phyloP scores from a whole-genome alignment of 1,140 invertebrate genomes.

The Ips typographus region DNA sequence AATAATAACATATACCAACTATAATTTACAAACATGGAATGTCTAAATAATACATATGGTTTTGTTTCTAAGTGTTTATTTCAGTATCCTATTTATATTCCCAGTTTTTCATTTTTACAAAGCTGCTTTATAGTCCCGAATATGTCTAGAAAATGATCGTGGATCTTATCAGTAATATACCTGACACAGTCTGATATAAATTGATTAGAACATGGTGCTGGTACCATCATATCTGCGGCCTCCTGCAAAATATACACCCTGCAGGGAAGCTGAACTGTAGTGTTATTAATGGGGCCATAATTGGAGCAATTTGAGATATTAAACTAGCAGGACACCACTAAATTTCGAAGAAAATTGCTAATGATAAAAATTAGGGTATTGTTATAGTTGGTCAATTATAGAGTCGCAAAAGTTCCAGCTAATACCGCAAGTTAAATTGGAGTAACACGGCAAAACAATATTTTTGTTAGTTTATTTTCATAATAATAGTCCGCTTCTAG shows the following conservation, averaged over 20 bases:
- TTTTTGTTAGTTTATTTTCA: slow-evolving; percentile 22
- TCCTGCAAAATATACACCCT: slow-evolving; percentile 7
- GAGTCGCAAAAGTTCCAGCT: background rate
- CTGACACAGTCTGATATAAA: background rate
- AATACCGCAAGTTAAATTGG: slow-evolving; percentile 15
- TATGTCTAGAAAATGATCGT: too few relatives aligned
- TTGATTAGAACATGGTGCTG: slow-evolving; percentile 7
- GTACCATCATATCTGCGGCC: slow-evolving; percentile 13
- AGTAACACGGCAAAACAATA: slow-evolving; percentile 17
- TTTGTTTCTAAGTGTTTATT: too few relatives aligned
- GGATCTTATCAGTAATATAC: background rate
- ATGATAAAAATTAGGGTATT: too few relatives aligned
- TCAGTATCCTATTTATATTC: too few relatives aligned
- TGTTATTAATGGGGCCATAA: slow-evolving; percentile 2
- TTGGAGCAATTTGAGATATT: slow-evolving; percentile 1
- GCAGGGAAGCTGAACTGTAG: background rate
- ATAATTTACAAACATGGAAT: too few relatives aligned
- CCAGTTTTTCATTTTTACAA: too few relatives aligned
- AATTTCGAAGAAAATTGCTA: background rate
- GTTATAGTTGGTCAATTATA: too few relatives aligned
- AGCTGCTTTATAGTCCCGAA: too few relatives aligned
- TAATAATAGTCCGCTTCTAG: slow-evolving; percentile 21
- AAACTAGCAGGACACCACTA: background rate
- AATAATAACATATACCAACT: too few relatives aligned
- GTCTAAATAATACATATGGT: too few relatives aligned